Evolutionary conservation across 1,140 invertebrate genomes (phyloP), one percentile per base, ranked within the genome.

Genomic region (Chymomyza costata): DNA sequence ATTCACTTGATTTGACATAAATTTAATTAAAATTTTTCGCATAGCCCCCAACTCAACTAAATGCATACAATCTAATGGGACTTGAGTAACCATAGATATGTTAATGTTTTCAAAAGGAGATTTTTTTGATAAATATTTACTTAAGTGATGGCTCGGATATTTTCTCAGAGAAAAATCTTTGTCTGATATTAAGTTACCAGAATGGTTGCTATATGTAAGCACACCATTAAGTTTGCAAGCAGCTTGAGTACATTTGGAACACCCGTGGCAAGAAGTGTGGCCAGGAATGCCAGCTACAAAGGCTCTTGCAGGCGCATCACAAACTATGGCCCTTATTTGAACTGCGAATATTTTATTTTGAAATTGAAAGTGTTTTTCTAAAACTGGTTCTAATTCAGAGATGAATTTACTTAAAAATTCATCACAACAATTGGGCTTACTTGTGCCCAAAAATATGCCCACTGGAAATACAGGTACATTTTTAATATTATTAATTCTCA

Each of bases 241-340:
- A n/a, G n/a, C n/a, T n/a, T n/a, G n/a, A n/a, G n/a, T n/a, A n/a
- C n/a, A n/a, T n/a, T n/a, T n/a, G n/a, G n/a, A n/a, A n/a, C n/a
- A n/a, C n/a, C n/a, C n/a, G n/a, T n/a, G n/a, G n/a, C n/a, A n/a
- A n/a, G n/a, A n/a, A n/a, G n/a, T n/a, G n/a, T n/a, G n/a, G 5
- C 25, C 25, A 6, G 25, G 25, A 28, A 10, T 28, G 6, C 40
- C 50, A 14, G 25, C 28, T 17, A 45, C 31, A 15, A 35, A 53
- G 10, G 50, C 50, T 15, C 31, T 44, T 8, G 50, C 50, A 2
- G 50, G 50, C 11, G n/a, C n/a, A n/a, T n/a, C n/a, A n/a, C n/a
- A n/a, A n/a, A n/a, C n/a, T n/a, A n/a, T n/a, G n/a, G n/a, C 40
- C 15, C 50, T 44, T 25, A 50, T 39, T 21, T 50, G 16, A 40